Evolutionary conservation across 2,888 invertebrate genomes (phyloP), one percentile per base, ranked within the genome.

Genomic region (Kuschelorhynchus macadamiae): DNA sequence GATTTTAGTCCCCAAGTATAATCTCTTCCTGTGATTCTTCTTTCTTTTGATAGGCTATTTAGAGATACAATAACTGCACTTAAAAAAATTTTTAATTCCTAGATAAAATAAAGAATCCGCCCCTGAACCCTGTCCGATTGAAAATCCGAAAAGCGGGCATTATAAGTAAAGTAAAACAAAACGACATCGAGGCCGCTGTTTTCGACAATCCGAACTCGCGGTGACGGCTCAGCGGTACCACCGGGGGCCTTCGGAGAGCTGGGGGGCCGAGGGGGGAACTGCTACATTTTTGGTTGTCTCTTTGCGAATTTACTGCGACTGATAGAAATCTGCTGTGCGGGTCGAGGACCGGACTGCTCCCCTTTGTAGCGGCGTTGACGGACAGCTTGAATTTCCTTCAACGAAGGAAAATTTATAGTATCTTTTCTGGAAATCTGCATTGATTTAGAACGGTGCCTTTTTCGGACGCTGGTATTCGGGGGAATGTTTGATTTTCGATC

Each of bases 271-370:
- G 7, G 25, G 25, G 25, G 25, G 25, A 25, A 25, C 73, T 74
- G 76, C 74, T 76, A 77, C 77, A 76, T 68, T 68, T 77, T 76
- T 75, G 76, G 77, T 76, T 77, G 76, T 76, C 75, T 76, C 68
- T 76, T 76, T 68, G 74, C 74, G 75, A 77, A 82, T 82, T 82
- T 82, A 82, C 80, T 78, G 79, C 80, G 75, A 61, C 77, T 78
- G 82, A 82, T 82, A 81, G 79, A 79, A 80, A 82, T 82, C 82
- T 81, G 78, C 78, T 71, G 75, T 73, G 75, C 75, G 75, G 73
- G n/a, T n/a, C n/a, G 72, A 68, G 69, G 75, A 64, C 68, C 68
- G 52, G 63, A 33, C 63, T 57, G 68, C 41, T 66, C 53, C 66
- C 60, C 53, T 46, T 36, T 33, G 20, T 44, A 33, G 32, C 52